These are phyloP conservation scores for Suricata suricatta DNA, from an alignment of 2,113 vertebrate species.

Conservation along the genomic window DNA sequence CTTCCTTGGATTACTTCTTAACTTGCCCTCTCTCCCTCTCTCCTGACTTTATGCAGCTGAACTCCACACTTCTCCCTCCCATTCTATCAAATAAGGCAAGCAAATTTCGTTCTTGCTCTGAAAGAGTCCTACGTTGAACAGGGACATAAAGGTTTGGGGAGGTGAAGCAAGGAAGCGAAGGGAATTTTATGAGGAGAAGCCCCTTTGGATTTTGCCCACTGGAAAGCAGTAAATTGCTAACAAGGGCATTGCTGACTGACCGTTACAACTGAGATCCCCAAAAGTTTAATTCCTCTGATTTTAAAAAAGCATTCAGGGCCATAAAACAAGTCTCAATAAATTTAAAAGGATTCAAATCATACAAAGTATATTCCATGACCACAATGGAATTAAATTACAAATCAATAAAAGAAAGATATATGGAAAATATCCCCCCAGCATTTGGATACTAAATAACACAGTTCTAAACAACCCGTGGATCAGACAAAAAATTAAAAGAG, in stretches of 20 bases:
- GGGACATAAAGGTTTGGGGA: not conserved
- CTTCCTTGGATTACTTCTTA: slow-evolving; percentile 38
- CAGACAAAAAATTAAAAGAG: not conserved
- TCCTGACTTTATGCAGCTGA: slow-evolving; percentile 30
- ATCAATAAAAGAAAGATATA: not conserved
- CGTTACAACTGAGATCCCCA: not conserved
- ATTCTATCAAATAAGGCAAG: not conserved
- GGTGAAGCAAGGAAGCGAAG: not conserved
- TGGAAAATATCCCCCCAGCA: not conserved
- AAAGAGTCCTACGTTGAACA: not conserved
- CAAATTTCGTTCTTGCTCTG: not conserved
- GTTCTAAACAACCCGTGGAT: not conserved
- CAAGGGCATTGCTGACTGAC: not conserved
- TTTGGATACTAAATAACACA: not conserved
- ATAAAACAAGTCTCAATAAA: slow-evolving; percentile 16
- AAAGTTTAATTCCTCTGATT: not conserved
- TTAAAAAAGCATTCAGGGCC: not conserved
- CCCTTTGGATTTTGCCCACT: not conserved
- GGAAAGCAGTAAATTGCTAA: not conserved
- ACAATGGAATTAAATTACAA: slow-evolving; percentile 46
- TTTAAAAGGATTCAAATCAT: not conserved
- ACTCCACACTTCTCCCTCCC: not conserved
- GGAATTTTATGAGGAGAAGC: not conserved
- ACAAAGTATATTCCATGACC: not conserved
- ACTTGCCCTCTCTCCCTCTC: not conserved